phyloP scores from a whole-genome alignment of 2,797 vertebrate genomes.

The Myiotriccus ornatus region DNA sequence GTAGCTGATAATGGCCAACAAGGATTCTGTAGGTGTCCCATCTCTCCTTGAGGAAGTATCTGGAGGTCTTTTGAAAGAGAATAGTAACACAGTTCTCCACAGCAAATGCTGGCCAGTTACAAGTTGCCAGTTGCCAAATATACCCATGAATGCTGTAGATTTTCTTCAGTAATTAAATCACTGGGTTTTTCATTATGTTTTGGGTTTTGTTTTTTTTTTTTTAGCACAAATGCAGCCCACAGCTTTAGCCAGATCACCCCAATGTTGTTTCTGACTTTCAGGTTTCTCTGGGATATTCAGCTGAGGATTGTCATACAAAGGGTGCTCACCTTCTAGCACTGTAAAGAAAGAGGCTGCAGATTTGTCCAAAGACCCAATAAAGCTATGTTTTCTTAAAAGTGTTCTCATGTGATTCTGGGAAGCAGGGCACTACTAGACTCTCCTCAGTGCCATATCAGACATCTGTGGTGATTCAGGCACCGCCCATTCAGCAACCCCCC shows the following conservation, averaged over 20 bases:
- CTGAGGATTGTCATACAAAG: not conserved
- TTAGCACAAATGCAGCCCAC: not conserved
- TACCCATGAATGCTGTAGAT: not conserved
- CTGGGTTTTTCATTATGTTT: rapidly evolving
- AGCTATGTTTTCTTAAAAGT: not conserved
- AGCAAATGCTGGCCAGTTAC: not conserved
- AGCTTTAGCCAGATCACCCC: not conserved
- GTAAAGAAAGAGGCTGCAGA: not conserved
- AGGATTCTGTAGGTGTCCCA: not conserved
- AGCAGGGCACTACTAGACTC: not conserved
- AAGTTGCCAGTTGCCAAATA: not conserved
- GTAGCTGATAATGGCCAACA: not conserved
- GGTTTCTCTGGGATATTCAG: not conserved
- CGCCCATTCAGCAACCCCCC: not conserved
- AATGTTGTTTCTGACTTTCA: not conserved
- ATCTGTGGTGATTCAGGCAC: not conserved
- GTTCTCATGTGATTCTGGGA: not conserved
- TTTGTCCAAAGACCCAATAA: not conserved
- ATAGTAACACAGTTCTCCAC: not conserved
- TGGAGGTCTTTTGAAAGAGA: not conserved
- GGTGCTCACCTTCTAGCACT: rapidly evolving
- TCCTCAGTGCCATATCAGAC: not conserved
- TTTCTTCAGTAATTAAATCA: not conserved
- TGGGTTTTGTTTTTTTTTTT: not conserved
- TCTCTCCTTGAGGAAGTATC: not conserved